phyloP scores from a whole-genome alignment of 2,888 invertebrate species.

The Lasioglossum oenotherae region DNA sequence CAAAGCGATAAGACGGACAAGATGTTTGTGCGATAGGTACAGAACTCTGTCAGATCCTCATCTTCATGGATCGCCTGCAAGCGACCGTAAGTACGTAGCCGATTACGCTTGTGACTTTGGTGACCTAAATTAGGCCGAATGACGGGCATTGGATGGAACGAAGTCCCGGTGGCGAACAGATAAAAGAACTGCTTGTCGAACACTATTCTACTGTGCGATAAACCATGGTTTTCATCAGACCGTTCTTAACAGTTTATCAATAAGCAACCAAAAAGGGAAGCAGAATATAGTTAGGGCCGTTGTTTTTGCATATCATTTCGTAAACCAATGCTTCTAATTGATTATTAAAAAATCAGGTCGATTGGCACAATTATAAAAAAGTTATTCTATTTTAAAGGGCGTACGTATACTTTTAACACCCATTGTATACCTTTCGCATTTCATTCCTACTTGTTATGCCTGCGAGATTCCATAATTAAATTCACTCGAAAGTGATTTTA shows the following conservation, averaged over 20 bases:
- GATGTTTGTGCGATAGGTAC: background rate
- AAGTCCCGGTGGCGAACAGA: constrained; percentile 4
- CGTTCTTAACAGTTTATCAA: background rate
- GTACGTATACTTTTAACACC: no score
- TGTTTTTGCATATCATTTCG: no score
- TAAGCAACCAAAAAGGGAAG: background rate
- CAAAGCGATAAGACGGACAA: background rate
- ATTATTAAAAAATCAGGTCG: no score
- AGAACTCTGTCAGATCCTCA: background rate
- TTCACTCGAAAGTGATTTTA: background rate
- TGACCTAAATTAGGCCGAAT: constrained; percentile 70
- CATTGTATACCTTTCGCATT: no score
- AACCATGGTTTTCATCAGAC: constrained; percentile 50
- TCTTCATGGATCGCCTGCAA: background rate
- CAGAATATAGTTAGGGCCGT: background rate
- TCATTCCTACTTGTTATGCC: background rate
- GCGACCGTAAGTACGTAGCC: background rate
- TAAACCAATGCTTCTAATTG: no score
- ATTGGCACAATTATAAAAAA: no score
- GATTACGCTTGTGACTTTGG: constrained; percentile 53
- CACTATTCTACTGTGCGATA: constrained; percentile 58
- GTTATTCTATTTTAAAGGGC: no score
- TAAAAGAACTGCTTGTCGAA: constrained; percentile 57
- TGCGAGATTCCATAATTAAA: background rate
- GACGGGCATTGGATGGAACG: constrained; percentile 33